Conservation (phyloP, 2,797 vertebrate species). For the Tolypeutes matacus region DNA sequence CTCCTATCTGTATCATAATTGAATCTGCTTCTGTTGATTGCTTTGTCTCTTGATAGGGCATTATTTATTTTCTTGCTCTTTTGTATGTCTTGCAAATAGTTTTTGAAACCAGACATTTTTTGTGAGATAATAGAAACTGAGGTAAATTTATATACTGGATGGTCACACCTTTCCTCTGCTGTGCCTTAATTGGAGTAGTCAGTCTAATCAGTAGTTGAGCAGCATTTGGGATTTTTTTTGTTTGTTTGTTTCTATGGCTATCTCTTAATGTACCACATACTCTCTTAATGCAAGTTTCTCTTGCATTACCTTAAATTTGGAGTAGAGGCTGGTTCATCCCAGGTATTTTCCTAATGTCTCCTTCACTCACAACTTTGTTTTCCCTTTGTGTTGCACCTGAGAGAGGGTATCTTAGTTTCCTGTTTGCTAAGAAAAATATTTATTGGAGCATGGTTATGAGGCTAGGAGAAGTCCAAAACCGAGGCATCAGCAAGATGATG, state of each 20-base stretch:
- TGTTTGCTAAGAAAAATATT: too few relatives aligned
- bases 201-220: neutral
- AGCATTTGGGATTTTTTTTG: neutral
- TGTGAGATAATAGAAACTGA: neutral
- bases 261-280: neutral
- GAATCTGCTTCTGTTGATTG: neutral
- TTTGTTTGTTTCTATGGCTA: neutral
- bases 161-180: neutral
- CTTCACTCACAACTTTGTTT: neutral
- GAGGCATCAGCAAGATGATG: too few relatives aligned
- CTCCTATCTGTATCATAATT: neutral
- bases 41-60: neutral
- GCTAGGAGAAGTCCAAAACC: too few relatives aligned
- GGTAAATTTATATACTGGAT: neutral
- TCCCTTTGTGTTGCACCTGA: neutral
- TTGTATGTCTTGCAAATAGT: neutral
- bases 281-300: neutral
- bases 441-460: too few relatives aligned
- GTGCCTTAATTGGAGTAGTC: neutral
- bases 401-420: neutral
- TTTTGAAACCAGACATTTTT: neutral
- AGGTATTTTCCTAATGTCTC: neutral
- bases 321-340: neutral
- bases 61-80: neutral
- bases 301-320: neutral